phyloP scores from a whole-genome alignment of 2,113 vertebrate genomes.

The Scartelaos histophorus region DNA sequence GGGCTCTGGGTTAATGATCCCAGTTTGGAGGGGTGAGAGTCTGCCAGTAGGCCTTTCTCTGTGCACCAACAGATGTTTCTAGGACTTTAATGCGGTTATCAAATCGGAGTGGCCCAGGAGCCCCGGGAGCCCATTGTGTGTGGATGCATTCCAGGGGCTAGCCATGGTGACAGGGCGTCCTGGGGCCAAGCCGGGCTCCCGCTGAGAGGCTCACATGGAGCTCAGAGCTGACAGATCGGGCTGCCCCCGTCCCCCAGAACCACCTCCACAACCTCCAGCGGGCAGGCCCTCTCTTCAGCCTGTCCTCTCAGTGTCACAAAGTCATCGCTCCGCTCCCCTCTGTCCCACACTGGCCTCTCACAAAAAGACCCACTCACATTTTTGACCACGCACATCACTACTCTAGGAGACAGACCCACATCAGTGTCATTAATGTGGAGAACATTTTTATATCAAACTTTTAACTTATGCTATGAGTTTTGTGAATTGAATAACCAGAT shows the following conservation, averaged over 20 bases:
- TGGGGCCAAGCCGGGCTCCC: conserved; percentile 75
- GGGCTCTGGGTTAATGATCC: conserved; percentile 93
- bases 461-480: background rate
- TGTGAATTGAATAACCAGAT: too few relatives aligned
- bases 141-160: conserved; percentile 83
- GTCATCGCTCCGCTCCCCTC: conserved; percentile 62
- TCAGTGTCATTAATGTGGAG: conserved; percentile 9
- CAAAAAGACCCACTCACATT: conserved; percentile 47
- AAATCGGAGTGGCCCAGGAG: conserved; percentile 91
- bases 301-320: conserved; percentile 71
- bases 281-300: conserved; percentile 54
- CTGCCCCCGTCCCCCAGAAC: conserved; percentile 55
- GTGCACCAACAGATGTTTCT: conserved; percentile 95
- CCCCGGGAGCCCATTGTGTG: conserved; percentile 86
- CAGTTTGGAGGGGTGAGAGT: conserved; percentile 89
- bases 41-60: conserved; percentile 91
- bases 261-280: conserved; percentile 23
- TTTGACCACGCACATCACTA: conserved; percentile 46
- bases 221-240: conserved; percentile 76
- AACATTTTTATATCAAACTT: background rate
- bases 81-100: conserved; percentile 98
- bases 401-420: conserved; percentile 29
- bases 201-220: conserved; percentile 75
- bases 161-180: conserved; percentile 89
- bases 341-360: conserved; percentile 61